phyloP scores from a whole-genome alignment of 2,888 invertebrate species.

The Hyposoter didymator region DNA sequence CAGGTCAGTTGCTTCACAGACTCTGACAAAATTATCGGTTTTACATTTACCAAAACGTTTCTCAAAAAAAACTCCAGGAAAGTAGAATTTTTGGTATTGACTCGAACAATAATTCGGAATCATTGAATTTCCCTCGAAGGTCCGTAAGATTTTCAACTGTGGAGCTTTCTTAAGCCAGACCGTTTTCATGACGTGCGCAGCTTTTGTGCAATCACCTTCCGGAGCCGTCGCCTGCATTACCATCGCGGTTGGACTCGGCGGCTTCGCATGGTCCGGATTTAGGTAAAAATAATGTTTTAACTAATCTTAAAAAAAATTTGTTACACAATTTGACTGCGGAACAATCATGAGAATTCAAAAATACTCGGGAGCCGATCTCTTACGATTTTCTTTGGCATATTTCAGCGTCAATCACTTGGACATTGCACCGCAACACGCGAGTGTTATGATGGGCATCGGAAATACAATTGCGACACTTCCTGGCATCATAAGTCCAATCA shows the following conservation, averaged over 20 bases:
- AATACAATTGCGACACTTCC: constrained; percentile 96
- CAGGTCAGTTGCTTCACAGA: constrained; percentile 85
- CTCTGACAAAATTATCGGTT: background rate
- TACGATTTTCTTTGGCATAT: constrained; percentile 20
- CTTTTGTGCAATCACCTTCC: constrained; percentile 89
- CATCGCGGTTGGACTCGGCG: constrained; percentile 95
- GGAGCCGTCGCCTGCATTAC: constrained; percentile 93
- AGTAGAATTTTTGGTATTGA: background rate
- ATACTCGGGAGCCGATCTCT: background rate
- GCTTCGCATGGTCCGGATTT: constrained; percentile 97
- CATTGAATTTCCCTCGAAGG: constrained; percentile 74
- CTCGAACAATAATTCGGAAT: background rate
- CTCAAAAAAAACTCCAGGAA: background rate
- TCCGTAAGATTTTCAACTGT: constrained; percentile 90
- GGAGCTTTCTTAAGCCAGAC: constrained; percentile 92
- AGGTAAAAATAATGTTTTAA: constrained; percentile 85
- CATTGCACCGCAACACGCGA: constrained; percentile 96
- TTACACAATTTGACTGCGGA: background rate
- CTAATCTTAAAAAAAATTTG: background rate
- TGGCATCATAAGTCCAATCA: constrained; percentile 94
- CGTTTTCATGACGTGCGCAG: constrained; percentile 93
- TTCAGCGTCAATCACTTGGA: constrained; percentile 93
- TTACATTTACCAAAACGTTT: background rate
- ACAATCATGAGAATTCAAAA: background rate
- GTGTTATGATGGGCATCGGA: constrained; percentile 95